These are phyloP conservation scores for Sphaeramia orbicularis DNA, from an alignment of 2,797 vertebrate genomes.

Conservation along the genomic window DNA sequence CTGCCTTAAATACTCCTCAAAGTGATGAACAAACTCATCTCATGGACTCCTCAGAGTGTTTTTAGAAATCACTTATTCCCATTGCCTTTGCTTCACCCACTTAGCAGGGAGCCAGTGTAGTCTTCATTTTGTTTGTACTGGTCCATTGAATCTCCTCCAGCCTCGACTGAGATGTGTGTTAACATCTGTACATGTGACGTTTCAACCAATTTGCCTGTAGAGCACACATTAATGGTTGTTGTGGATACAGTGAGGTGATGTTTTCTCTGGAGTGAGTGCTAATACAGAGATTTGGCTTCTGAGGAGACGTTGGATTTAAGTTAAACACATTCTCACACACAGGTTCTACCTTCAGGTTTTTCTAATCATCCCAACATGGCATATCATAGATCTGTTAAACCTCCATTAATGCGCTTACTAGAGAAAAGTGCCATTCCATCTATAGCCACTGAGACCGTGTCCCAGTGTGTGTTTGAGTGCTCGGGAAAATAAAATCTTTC, in stretches of 20 bases:
- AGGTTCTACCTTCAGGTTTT: constrained; percentile 1
- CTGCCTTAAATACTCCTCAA: neutral
- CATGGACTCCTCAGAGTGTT: constrained; percentile 3
- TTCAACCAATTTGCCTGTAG: constrained; percentile 28
- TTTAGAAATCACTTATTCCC: constrained; percentile 23
- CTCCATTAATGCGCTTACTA: neutral
- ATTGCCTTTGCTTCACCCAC: constrained; percentile 9
- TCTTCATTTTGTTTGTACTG: constrained; percentile 7
- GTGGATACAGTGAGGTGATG: constrained; percentile 38
- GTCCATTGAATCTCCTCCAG: neutral
- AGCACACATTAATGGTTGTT: constrained; percentile 30
- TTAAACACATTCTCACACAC: neutral
- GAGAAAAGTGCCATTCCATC: neutral
- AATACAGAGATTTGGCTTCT: constrained; percentile 38
- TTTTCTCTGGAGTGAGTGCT: constrained; percentile 11
- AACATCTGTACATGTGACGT: constrained; percentile 25
- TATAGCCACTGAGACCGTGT: constrained; percentile 43
- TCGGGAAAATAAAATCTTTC: constrained; percentile 1
- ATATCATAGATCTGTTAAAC: neutral
- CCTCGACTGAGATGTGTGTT: constrained; percentile 15
- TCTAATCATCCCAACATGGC: constrained; percentile 19
- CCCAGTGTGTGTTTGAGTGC: constrained; percentile 54
- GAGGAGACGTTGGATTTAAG: neutral
- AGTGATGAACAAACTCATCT: constrained; percentile 12
- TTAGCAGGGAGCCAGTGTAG: neutral